Evolutionary conservation across 1,140 invertebrate species (phyloP).

Genomic region (Drosophila erecta): DNA sequence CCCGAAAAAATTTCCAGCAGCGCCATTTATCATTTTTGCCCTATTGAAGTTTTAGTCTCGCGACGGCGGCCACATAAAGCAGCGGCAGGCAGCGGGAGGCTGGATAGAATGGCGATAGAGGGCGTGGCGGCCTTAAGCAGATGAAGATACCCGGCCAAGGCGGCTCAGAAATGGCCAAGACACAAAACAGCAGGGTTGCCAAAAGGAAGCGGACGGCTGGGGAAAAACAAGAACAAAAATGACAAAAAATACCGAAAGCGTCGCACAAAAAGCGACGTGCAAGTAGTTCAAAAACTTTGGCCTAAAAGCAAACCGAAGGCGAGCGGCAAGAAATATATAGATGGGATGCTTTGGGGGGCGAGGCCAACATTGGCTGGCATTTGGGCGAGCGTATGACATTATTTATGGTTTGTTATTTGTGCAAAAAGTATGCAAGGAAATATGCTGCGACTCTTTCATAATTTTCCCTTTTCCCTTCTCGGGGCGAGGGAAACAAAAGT

Average conservation of each 20-base stretch:
- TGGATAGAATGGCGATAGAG: constrained; percentile 23
- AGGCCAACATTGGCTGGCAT: constrained; percentile 79
- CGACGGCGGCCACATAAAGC: constrained; percentile 75
- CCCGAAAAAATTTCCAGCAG: constrained; percentile 59
- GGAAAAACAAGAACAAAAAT: constrained; percentile 32
- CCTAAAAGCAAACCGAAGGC: constrained; percentile 72
- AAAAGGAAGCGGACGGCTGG: constrained; percentile 33
- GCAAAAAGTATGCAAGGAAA: constrained; percentile 79
- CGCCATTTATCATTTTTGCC: constrained; percentile 81
- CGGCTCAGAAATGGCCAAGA: constrained; percentile 57
- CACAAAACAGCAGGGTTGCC: constrained; percentile 81
- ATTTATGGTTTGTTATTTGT: constrained; percentile 83
- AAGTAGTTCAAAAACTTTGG: constrained; percentile 82
- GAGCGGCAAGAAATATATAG: constrained; percentile 36
- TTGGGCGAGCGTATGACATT: constrained; percentile 78
- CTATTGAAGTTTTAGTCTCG: constrained; percentile 79
- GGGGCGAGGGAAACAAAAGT: constrained; percentile 52
- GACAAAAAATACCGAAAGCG: constrained; percentile 39
- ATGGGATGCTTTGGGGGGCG: constrained; percentile 45
- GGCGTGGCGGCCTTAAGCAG: constrained; percentile 70
- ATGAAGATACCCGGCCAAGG: constrained; percentile 54
- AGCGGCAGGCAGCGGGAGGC: constrained; percentile 72
- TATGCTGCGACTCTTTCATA: constrained; percentile 82
- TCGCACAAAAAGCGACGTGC: constrained; percentile 72
- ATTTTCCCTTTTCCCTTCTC: constrained; percentile 50